Percentiles rank a stretch among this genome's conserved stretches.
Evolutionary conservation across 2,113 vertebrate genomes (phyloP).

Genomic region (Campylomormyrus tamandua): DNA sequence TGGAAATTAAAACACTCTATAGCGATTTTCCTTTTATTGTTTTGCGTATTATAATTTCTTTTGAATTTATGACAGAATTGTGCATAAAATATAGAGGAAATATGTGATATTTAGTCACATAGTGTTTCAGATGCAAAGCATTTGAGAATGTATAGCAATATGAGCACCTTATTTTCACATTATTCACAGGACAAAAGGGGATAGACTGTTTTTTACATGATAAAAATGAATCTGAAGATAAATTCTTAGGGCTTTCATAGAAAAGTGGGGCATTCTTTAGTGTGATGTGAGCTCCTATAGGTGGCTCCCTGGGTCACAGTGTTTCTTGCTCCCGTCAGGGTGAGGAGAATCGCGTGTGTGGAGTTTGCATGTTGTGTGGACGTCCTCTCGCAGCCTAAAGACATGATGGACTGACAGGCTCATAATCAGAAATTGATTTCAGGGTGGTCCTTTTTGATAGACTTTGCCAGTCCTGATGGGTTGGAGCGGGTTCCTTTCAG

Average conservation of each 20-base stretch:
- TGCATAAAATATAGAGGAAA: neutral
- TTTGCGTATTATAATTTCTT: neutral
- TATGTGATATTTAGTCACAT: neutral
- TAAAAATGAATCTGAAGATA: neutral
- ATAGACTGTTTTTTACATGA: neutral
- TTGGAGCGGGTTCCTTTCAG: neutral
- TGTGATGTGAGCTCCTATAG: neutral
- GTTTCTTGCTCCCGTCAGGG: neutral
- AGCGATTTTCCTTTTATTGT: neutral
- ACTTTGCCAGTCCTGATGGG: neutral
- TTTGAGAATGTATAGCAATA: neutral
- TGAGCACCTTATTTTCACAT: neutral
- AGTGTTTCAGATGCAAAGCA: neutral
- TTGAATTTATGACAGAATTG: neutral
- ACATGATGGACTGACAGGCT: neutral
- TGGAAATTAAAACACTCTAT: neutral
- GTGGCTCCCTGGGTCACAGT: neutral
- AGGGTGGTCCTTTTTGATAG: neutral
- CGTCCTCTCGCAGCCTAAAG: neutral
- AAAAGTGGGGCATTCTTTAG: neutral
- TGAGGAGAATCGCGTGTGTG: neutral
- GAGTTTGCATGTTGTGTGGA: neutral
- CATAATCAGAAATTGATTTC: neutral
- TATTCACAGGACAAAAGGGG: neutral
- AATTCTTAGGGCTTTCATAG: neutral